These are phyloP conservation scores for Apis laboriosa DNA, from an alignment of 1,140 invertebrate species.

Conservation along the genomic window DNA sequence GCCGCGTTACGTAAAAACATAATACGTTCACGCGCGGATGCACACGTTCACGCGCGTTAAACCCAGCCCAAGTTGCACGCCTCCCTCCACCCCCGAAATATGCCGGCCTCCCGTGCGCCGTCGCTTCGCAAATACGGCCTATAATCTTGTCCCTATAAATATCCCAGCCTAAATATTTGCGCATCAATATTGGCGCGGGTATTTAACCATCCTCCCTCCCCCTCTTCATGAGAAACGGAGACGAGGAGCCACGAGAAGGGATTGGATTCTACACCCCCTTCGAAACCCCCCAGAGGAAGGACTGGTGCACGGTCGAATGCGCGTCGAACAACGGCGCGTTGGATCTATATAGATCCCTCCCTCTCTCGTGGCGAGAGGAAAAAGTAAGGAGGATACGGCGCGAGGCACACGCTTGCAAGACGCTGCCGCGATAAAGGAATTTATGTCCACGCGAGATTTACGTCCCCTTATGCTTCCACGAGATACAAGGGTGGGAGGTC, in stretches of 20 bases:
- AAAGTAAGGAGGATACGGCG: conserved; percentile 46
- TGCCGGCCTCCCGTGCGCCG: background rate
- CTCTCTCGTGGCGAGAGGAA: conserved; percentile 33
- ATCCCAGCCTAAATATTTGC: conserved; percentile 7
- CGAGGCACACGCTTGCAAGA: conserved; percentile 45
- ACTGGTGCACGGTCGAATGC: conserved; percentile 35
- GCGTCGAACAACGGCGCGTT: conserved; percentile 16
- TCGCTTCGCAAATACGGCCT: background rate
- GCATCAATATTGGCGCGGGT: background rate
- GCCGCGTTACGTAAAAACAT: background rate
- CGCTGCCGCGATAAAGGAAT: conserved; percentile 71
- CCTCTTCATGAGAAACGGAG: too few relatives aligned
- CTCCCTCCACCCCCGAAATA: too few relatives aligned
- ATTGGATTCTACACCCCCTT: background rate
- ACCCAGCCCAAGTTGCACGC: background rate
- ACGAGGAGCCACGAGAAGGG: background rate
- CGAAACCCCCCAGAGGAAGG: too few relatives aligned
- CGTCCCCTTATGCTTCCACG: conserved; percentile 65
- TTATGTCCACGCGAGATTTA: conserved; percentile 73
- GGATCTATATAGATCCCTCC: conserved; percentile 32
- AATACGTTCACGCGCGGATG: background rate
- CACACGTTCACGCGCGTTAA: background rate
- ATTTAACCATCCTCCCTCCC: background rate
- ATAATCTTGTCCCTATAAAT: background rate
- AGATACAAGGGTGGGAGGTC: conserved; percentile 35